Percentiles rank a stretch among this genome's conserved stretches.
Conservation (phyloP, 2,113 vertebrate genomes). For the Carlito syrichta region DNA sequence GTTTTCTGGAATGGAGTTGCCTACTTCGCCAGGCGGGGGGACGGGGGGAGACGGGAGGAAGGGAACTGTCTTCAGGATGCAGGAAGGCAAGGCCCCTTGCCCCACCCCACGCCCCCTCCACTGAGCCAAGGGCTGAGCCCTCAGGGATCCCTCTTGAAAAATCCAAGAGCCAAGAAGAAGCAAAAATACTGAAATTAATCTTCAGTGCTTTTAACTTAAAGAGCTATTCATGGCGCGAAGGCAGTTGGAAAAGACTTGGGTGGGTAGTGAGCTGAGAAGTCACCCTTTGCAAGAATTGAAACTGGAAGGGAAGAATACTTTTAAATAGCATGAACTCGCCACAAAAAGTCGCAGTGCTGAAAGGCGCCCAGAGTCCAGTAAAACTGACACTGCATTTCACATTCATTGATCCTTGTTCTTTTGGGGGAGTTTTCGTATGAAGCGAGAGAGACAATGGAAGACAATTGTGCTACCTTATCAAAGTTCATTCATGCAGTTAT, state of each 20-base stretch:
- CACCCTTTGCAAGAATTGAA: conserved; percentile 75
- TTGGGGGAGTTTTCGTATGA: conserved; percentile 87
- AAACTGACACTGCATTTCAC: conserved; percentile 89
- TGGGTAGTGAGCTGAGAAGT: conserved; percentile 43
- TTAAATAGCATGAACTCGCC: conserved; percentile 82
- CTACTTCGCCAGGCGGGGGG: too few species aligned
- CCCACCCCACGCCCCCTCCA: not conserved
- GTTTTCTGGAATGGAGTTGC: not conserved
- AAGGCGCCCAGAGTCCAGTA: conserved; percentile 82
- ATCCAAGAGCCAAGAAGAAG: conserved; percentile 37
- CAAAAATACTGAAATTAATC: conserved; percentile 75
- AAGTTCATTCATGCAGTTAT: conserved; percentile 93
- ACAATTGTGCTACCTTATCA: conserved; percentile 93
- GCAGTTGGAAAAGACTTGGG: conserved; percentile 52
- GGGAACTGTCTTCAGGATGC: not conserved
- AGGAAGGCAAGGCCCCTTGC: not conserved
- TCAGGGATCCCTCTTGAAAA: conserved; percentile 5
- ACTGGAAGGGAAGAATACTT: conserved; percentile 80
- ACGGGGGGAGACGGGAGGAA: too few species aligned
- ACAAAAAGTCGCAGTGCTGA: conserved; percentile 80
- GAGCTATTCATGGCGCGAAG: conserved; percentile 53
- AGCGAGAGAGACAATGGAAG: conserved; percentile 86
- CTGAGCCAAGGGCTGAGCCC: not conserved
- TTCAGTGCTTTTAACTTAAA: conserved; percentile 80
- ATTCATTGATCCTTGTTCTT: conserved; percentile 93